phyloP scores from a whole-genome alignment of 2,797 vertebrate species.

The Cossypha caffra region DNA sequence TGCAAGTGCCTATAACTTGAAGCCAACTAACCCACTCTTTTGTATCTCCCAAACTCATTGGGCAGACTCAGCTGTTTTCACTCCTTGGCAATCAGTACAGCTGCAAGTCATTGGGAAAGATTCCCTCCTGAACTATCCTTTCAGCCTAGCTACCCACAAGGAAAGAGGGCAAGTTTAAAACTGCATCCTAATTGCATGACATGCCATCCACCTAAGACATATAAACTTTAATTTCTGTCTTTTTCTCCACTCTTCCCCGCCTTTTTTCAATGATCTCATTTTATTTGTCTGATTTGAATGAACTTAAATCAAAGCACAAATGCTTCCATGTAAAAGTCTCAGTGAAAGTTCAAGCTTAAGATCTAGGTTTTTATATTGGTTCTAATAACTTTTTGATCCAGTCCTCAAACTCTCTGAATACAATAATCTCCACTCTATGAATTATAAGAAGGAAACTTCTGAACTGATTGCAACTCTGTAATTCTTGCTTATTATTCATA shows the following conservation, averaged over 20 bases:
- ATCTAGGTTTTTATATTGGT: not conserved
- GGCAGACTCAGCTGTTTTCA: no score
- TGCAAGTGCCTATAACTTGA: no score
- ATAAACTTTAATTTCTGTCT: not conserved
- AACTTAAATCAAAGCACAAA: not conserved
- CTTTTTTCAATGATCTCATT: not conserved
- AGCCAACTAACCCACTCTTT: no score
- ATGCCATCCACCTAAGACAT: not conserved
- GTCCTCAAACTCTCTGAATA: not conserved
- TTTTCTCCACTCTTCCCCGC: not conserved
- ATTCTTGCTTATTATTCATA: not conserved
- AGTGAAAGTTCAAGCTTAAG: not conserved
- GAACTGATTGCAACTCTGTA: not conserved
- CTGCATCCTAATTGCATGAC: not conserved
- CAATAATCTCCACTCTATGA: not conserved
- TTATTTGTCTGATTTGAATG: not conserved
- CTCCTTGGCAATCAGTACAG: no score
- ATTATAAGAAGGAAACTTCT: not conserved
- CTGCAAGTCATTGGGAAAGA: no score
- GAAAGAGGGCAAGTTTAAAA: not conserved
- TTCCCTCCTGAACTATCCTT: no score
- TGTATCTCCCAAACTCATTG: no score
- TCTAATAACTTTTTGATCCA: not conserved
- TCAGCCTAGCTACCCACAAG: no score
- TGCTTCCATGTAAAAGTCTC: not conserved